Evolutionary conservation across 1,140 invertebrate species (phyloP), one percentile per base, ranked within the genome.

Genomic region (Drosophila malerkotliana): DNA sequence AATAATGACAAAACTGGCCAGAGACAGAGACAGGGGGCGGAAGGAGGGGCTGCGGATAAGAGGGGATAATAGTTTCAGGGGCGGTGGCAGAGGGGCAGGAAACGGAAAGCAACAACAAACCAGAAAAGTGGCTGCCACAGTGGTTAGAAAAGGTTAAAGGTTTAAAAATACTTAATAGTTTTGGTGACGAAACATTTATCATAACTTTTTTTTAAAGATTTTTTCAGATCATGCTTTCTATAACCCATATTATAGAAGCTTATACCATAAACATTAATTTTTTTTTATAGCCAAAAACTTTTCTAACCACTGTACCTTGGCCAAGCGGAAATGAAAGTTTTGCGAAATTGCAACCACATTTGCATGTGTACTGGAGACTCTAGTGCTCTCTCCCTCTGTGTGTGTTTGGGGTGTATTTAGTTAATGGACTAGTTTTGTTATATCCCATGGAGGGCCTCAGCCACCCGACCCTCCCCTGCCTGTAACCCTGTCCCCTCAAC

Each of bases 1-100:
- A 78, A 85, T 85, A 85, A 87, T 85, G 77, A 87, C 79, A 79
- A 85, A 87, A 85, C 79, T 75, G 69, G 74, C 74, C 77, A 44
- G 41, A 44, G 41, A 18, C n/a, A 41, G 39, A 1, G 18, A 18
- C 18, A 18, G 18, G 18, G 18, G 39, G n/a, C 39, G 4, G 14
- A 41, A 14, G 39, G 9, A 12, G 37, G 39, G 8, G 39, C 32
- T 32, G 41, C 9, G 41, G 41, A 10, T 44, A 41, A 15, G 12
- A 14, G 14, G 39, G 12, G 39, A 41, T 37, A 37, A 37, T 37
- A 37, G 34, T 37, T 10, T 4, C 34, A 37, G 34, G 34, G 34
- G 34, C 34, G 34, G 10, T 37, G 34, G n/a, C 10, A 32, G 9
- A 14, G 39, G 41, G 10, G 41, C 2, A 8, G 41, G 41, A 14